Percentiles rank a stretch among this genome's conserved stretches.
Conservation (phyloP, 2,113 vertebrate species). For the Suricata suricatta region DNA sequence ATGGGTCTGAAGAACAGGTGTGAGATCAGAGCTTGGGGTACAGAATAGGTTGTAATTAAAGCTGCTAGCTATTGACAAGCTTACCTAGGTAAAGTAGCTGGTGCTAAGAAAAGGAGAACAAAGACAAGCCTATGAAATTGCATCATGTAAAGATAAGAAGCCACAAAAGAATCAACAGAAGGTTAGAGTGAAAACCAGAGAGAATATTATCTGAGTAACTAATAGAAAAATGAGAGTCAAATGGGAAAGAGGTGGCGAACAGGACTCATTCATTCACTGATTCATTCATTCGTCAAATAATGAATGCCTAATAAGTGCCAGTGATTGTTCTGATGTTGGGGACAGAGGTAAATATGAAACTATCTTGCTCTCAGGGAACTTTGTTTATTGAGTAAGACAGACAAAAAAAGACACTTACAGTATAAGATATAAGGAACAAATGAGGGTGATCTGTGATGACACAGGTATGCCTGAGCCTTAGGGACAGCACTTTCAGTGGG, state of each 20-base stretch:
- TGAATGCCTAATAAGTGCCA: not conserved
- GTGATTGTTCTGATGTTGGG: not conserved
- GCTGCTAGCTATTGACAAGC: not conserved
- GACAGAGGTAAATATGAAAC: not conserved
- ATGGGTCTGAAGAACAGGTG: not conserved
- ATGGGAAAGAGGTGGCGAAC: not conserved
- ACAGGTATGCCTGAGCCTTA: not conserved
- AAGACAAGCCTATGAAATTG: conserved; percentile 35
- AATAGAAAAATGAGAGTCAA: not conserved
- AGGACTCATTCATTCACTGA: not conserved
- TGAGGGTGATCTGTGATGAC: not conserved
- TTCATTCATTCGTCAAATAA: not conserved
- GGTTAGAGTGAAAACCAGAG: conserved; percentile 33
- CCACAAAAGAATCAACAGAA: not conserved
- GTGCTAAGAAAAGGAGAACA: not conserved
- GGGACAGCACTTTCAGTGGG: not conserved
- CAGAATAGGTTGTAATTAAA: not conserved
- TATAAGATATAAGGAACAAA: not conserved
- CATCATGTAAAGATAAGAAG: conserved; percentile 35
- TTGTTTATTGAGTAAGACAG: not conserved
- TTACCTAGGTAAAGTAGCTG: not conserved
- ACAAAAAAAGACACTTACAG: not conserved
- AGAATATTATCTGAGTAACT: not conserved
- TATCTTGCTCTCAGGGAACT: not conserved
- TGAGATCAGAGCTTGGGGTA: not conserved